Evolutionary conservation across 2,888 invertebrate species (phyloP).

Genomic region (Atrina japonica): DNA sequence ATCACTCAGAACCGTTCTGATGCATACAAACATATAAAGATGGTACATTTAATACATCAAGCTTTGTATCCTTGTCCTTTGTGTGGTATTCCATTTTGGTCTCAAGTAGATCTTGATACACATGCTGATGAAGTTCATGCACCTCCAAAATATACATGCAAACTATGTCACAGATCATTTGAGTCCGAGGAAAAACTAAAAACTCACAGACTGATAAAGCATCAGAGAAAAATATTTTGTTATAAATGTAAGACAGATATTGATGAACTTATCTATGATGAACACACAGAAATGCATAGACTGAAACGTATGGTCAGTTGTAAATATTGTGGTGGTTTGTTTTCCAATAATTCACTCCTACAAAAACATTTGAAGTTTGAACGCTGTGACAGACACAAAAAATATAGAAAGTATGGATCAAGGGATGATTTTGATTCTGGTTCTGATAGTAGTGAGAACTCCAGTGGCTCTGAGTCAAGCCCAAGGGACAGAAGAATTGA

Average conservation of each 20-base stretch:
- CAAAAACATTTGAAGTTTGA: constrained; percentile 3
- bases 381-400: too few species aligned
- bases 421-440: too few species aligned
- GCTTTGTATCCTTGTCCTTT: constrained; percentile 21
- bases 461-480: too few species aligned
- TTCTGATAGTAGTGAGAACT: too few species aligned
- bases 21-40: constrained; percentile 16
- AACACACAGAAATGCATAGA: constrained; percentile 28
- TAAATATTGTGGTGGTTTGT: constrained; percentile 8
- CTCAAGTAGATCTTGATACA: constrained; percentile 14
- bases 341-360: constrained; percentile 2
- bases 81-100: constrained; percentile 27
- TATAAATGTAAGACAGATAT: constrained; percentile 20
- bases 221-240: constrained; percentile 16
- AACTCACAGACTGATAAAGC: constrained; percentile 25
- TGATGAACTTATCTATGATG: constrained; percentile 24
- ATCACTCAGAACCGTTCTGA: constrained; percentile 12
- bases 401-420: too few species aligned
- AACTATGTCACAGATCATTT: constrained; percentile 16
- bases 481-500: too few species aligned
- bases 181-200: constrained; percentile 22
- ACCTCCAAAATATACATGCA: constrained; percentile 21
- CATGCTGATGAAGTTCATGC: constrained; percentile 28
- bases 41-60: constrained; percentile 18
- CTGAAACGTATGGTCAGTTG: constrained; percentile 16